phyloP scores from a whole-genome alignment of 2,113 vertebrate species.

The Pluvialis apricaria region DNA sequence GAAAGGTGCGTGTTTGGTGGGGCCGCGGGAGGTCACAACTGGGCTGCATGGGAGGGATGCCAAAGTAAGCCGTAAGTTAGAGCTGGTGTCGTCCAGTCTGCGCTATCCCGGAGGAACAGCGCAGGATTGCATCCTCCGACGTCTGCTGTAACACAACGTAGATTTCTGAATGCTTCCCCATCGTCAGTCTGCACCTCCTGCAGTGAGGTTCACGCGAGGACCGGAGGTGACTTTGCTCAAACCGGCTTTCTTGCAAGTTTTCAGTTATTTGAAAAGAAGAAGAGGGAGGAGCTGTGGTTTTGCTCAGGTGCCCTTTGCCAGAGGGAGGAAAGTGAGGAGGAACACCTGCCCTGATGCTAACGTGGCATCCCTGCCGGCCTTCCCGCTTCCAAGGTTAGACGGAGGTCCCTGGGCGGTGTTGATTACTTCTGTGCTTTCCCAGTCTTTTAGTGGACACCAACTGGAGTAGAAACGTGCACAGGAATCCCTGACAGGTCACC shows the following conservation, averaged over 20 bases:
- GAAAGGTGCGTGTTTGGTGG: background rate
- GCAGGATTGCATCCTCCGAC: background rate
- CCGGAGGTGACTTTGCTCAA: background rate
- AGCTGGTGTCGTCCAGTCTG: background rate
- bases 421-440: background rate
- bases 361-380: background rate
- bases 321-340: background rate
- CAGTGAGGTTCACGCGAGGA: background rate
- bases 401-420: background rate
- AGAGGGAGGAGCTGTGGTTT: background rate
- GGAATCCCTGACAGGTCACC: background rate
- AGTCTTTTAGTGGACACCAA: background rate
- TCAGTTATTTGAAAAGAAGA: background rate
- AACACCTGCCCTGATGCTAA: background rate
- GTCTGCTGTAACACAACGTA: background rate
- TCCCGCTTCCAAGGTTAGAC: background rate
- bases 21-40: rapidly evolving
- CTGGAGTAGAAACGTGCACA: background rate
- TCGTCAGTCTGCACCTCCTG: background rate
- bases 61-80: background rate
- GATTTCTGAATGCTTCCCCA: background rate
- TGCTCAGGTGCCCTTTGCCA: background rate
- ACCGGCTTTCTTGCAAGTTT: background rate
- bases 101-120: background rate
- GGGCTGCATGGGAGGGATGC: background rate